These are phyloP conservation scores for Pristionchus mayeri DNA, from an alignment of 2,888 invertebrate genomes.

Conservation along the genomic window DNA sequence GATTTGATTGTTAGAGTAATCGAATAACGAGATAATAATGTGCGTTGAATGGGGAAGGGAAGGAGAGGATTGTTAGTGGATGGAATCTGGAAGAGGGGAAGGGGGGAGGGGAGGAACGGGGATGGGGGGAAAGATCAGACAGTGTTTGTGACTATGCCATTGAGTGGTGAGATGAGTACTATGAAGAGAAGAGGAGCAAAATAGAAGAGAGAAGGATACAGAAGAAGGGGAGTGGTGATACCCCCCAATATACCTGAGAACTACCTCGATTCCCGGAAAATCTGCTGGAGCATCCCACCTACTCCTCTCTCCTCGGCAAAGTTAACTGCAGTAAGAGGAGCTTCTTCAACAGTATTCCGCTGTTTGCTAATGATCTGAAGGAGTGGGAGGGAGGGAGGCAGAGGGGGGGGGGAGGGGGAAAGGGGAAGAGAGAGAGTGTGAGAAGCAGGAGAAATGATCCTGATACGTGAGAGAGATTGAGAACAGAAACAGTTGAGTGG, in stretches of 20 bases:
- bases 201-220: not conserved
- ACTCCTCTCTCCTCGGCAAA: not conserved
- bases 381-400: not conserved
- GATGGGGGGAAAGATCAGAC: not conserved
- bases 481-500: slow-evolving; percentile 14
- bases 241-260: not conserved
- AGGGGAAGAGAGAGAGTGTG: not conserved
- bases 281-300: not conserved
- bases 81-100: not conserved
- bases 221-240: not conserved
- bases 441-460: not conserved
- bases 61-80: not conserved
- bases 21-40: no score
- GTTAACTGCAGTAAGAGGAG: not conserved
- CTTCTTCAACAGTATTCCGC: slow-evolving; percentile 1
- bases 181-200: slow-evolving; percentile 2
- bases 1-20: no score
- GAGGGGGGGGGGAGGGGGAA: not conserved
- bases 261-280: not conserved
- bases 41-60: no score
- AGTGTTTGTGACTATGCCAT: slow-evolving; percentile 7
- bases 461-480: slow-evolving; percentile 2
- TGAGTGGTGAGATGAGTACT: not conserved
- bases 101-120: not conserved
- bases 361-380: not conserved